Percentiles rank a stretch among this genome's conserved stretches.
These are phyloP conservation scores for Calcarius ornatus DNA, from an alignment of 2,113 vertebrate genomes.

Conservation along the genomic window DNA sequence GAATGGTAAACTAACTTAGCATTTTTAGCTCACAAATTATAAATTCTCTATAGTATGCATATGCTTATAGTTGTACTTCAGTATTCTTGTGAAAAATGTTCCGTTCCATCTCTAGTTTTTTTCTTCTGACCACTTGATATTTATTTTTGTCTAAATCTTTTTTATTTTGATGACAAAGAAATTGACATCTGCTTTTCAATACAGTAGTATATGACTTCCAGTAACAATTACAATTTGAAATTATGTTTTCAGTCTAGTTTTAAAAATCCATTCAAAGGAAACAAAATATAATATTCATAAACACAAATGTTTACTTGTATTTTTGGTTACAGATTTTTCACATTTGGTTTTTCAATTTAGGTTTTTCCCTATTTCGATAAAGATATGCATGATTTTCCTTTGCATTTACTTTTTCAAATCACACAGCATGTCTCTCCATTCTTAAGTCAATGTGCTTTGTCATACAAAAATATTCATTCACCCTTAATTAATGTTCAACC, in stretches of 20 bases:
- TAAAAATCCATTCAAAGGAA: not conserved
- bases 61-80: not conserved
- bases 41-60: not conserved
- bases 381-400: conserved; percentile 47
- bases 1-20: not conserved
- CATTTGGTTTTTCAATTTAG: conserved; percentile 63
- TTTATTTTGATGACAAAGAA: not conserved
- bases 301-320: conserved; percentile 1
- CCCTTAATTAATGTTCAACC: conserved; percentile 53
- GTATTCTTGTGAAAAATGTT: not conserved
- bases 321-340: conserved; percentile 59
- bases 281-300: not conserved
- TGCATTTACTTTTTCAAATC: conserved; percentile 60
- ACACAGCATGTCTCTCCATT: conserved; percentile 40
- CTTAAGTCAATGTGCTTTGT: conserved; percentile 56
- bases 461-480: conserved; percentile 49
- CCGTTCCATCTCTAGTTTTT: not conserved
- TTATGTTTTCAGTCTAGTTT: not conserved
- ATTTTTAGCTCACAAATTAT: not conserved
- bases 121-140: not conserved
- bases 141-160: not conserved
- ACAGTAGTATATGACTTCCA: not conserved
- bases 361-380: conserved; percentile 55
- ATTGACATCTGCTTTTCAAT: conserved; percentile 34
- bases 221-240: conserved; percentile 46